phyloP scores from a whole-genome alignment of 2,797 vertebrate genomes.

The Rhyacichthys aspro region DNA sequence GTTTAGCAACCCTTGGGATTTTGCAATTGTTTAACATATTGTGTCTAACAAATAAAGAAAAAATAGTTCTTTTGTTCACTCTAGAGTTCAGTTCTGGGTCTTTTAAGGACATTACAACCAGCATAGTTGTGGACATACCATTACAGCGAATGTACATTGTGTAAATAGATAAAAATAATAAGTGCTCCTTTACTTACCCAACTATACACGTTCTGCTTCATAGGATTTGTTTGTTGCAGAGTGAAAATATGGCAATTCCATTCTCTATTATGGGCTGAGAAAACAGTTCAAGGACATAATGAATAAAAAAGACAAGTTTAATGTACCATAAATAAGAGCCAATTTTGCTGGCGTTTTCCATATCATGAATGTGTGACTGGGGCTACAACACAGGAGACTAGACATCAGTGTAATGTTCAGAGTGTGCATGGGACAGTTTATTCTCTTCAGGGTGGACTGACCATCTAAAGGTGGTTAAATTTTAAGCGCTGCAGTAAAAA shows the following conservation, averaged over 20 bases:
- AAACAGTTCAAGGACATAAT: constrained; percentile 19
- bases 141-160: no score
- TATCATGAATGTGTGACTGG: constrained; percentile 24
- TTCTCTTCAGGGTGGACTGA: background rate
- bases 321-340: constrained; percentile 49
- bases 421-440: background rate
- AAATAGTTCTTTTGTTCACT: no score
- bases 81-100: background rate
- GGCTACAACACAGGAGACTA: constrained; percentile 11
- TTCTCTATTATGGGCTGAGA: background rate
- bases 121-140: no score
- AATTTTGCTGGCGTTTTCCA: background rate
- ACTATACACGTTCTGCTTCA: constrained; percentile 23
- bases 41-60: background rate
- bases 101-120: no score
- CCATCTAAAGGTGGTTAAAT: constrained; percentile 6
- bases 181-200: background rate
- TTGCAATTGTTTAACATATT: background rate
- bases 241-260: constrained; percentile 31
- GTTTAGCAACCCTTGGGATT: background rate
- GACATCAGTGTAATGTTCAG: background rate
- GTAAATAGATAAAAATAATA: background rate
- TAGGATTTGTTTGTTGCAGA: constrained; percentile 25
- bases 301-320: constrained; percentile 33
- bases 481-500: background rate